Percentiles rank a stretch among this genome's conserved stretches.
phyloP scores from a whole-genome alignment of 2,113 vertebrate genomes.

The Actenoides lindsayi region DNA sequence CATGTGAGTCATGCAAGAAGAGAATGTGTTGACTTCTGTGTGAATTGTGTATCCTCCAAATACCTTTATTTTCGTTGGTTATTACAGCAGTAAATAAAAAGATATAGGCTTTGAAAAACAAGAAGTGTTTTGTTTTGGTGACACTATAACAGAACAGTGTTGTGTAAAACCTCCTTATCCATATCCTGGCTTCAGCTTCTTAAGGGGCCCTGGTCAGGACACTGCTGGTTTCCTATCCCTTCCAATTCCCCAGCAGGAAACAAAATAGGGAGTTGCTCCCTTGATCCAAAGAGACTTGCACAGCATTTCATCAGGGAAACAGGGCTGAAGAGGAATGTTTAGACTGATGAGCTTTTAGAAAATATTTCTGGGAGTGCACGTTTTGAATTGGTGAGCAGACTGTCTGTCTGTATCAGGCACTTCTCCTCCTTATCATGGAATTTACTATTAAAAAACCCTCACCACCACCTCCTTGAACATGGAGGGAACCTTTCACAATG shows the following conservation, averaged over 20 bases:
- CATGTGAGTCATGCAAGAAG: not conserved
- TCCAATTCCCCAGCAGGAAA: conserved; percentile 43
- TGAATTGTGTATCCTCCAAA: not conserved
- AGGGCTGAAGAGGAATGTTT: conserved; percentile 61
- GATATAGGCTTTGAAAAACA: not conserved
- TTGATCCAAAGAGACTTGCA: not conserved
- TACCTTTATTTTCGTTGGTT: not conserved
- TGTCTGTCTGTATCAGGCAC: conserved; percentile 61
- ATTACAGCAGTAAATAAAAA: not conserved
- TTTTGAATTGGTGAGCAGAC: conserved; percentile 66
- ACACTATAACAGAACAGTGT: not conserved
- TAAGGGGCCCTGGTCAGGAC: not conserved
- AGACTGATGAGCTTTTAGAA: conserved; percentile 63
- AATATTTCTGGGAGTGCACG: conserved; percentile 73
- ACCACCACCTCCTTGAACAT: conserved; percentile 34
- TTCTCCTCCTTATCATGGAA: conserved; percentile 67
- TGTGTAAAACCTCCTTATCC: not conserved
- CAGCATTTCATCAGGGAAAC: conserved; percentile 42
- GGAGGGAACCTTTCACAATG: conserved; percentile 69
- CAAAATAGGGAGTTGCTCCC: conserved; percentile 24
- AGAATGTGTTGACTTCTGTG: not conserved
- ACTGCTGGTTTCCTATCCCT: not conserved
- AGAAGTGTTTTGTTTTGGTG: not conserved
- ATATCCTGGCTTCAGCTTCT: not conserved
- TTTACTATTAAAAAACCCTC: conserved; percentile 32